Base-by-base conservation (phyloP, 53 echinoderm and acorn worm genomes). In the Astropecten irregularis region DNA sequence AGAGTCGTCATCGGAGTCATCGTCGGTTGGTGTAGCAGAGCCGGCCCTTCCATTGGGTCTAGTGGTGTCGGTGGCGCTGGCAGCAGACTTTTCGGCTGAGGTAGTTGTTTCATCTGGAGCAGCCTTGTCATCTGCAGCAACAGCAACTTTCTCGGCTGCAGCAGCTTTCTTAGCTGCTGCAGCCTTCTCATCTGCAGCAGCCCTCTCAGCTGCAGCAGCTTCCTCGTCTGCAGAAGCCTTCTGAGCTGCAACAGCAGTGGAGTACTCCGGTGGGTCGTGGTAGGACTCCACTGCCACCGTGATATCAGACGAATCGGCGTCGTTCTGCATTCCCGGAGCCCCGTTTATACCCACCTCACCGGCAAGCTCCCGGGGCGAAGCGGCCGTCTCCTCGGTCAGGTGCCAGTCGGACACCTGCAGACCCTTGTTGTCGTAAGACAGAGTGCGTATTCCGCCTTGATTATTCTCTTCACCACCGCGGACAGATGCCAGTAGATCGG, bases 391-490 rank as follows among this genome's bases (percentile, higher is more conserved):
- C 14, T 54, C 69, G 18, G 44, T 66, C n/a, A 92, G 49, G 53
- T 92, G 61, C 72, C 66, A 67, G 56, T 92, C 92, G 4, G 92
- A 85, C 9, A 86, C 86, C 33, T 89, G 86, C n/a, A 92, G 58
- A 2, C 66, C 89, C 11, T 73, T 85, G 65, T 92, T 92, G 59
- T 85, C 89, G 58, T 92, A 89, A n/a, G 57, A 52, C 48, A 76
- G 56, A 49, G 42, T 26, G 21, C 30, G 54, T 5, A 23, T 40
- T 10, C 25, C 59, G 3, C 62, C 52, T 22, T 40, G 48, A 20
- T 15, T 19, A 23, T 63, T 56, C 8, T 57, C 57, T 3, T 66
- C 76, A 6, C 84, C 84, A 4, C 76, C 76, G 16, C 84, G 42
- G 68, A 84, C 68, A 36, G 76, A 58, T 25, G 89, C 68, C 18